Evolutionary conservation across 2,888 invertebrate genomes (phyloP).

Genomic region (Patella pellucida): DNA sequence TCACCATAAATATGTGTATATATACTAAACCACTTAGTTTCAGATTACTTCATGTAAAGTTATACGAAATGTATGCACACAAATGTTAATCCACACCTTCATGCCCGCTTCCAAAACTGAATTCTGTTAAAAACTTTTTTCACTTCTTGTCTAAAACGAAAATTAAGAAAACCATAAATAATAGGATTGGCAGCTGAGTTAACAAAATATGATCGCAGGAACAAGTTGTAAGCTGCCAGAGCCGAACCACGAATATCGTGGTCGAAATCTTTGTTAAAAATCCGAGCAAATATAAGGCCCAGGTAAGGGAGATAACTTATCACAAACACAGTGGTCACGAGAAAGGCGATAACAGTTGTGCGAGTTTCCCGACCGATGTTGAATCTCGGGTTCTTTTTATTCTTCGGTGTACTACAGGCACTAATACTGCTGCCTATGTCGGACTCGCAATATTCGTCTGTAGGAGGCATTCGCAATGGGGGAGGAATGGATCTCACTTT

Average conservation of each 20-base stretch:
- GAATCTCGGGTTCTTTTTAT: constrained; percentile 8
- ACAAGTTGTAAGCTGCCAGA: constrained; percentile 41
- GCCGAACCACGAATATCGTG: constrained; percentile 27
- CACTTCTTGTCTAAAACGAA: constrained; percentile 33
- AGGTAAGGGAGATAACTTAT: constrained; percentile 46
- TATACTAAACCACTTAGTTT: too few relatives aligned
- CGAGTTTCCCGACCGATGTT: neutral
- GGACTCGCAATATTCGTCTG: neutral
- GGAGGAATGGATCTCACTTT: constrained; percentile 1
- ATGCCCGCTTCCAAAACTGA: neutral
- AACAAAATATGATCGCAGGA: constrained; percentile 48
- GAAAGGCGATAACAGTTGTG: constrained; percentile 36
- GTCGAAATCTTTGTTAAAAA: constrained; percentile 37
- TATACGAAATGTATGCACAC: too few relatives aligned
- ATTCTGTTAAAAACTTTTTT: neutral
- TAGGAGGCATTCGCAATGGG: neutral
- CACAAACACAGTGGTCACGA: constrained; percentile 46
- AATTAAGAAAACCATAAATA: constrained; percentile 47
- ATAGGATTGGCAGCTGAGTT: constrained; percentile 48
- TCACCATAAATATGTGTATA: too few relatives aligned
- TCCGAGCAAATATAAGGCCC: constrained; percentile 36
- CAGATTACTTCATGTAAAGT: too few relatives aligned
- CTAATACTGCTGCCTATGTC: neutral
- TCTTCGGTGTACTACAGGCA: neutral
- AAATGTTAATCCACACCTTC: too few relatives aligned